Conservation (phyloP, 2,888 invertebrate species). For the Trissolcus brochymenae region DNA sequence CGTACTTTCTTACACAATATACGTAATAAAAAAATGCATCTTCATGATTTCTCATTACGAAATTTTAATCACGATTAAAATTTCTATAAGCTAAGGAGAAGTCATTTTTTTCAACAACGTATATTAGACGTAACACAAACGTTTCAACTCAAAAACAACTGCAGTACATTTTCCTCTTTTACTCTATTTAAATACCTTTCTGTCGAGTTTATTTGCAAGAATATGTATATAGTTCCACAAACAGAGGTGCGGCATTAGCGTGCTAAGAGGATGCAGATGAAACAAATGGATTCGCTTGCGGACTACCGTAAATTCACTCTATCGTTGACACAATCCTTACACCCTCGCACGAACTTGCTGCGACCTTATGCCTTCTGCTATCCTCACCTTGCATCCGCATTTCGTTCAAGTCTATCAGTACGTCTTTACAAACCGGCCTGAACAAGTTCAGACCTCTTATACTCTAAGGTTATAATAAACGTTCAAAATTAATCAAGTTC, state of each 20-base stretch:
- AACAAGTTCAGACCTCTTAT: slow-evolving; percentile 11
- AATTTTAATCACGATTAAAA: no score
- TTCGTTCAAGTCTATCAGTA: slow-evolving; percentile 44
- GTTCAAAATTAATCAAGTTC: no score
- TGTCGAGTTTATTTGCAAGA: slow-evolving; percentile 43
- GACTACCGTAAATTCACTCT: slow-evolving; percentile 73
- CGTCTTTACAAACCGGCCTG: slow-evolving; percentile 43
- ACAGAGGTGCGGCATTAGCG: slow-evolving; percentile 69
- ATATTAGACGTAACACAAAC: background rate
- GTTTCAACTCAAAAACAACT: slow-evolving; percentile 11
- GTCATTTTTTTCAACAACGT: background rate
- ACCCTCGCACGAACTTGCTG: slow-evolving; percentile 70
- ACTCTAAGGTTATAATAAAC: no score
- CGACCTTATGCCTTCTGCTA: slow-evolving; percentile 61
- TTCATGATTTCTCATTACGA: no score
- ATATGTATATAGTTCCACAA: slow-evolving; percentile 40
- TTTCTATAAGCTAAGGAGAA: no score
- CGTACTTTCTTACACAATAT: no score
- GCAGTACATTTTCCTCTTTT: slow-evolving; percentile 8
- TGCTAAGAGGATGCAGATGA: slow-evolving; percentile 75
- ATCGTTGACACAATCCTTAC: slow-evolving; percentile 74
- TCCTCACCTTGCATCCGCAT: slow-evolving; percentile 57
- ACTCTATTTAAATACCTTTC: slow-evolving; percentile 36
- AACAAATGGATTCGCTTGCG: slow-evolving; percentile 74
- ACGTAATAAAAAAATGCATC: no score